These are phyloP conservation scores for Callipepla squamata DNA, from an alignment of 2,113 vertebrate genomes.

Conservation along the genomic window DNA sequence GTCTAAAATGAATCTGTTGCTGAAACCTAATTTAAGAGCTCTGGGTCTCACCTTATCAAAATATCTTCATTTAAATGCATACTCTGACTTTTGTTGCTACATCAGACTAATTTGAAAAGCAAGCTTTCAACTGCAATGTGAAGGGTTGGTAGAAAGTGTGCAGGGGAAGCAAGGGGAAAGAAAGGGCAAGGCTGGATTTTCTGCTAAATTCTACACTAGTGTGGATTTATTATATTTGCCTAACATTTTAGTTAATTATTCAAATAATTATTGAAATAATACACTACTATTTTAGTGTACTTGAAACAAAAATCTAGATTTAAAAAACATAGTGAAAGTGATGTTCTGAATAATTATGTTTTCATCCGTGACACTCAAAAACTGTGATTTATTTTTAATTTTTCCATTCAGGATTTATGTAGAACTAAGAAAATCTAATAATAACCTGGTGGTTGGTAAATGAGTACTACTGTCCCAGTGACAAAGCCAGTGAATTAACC, in stretches of 20 bases:
- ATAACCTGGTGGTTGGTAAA: slow-evolving; percentile 52
- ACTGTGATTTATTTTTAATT: slow-evolving; percentile 50
- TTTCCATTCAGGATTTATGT: slow-evolving; percentile 33
- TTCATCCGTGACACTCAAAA: slow-evolving; percentile 43
- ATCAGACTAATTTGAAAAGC: not conserved
- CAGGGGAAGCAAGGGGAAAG: not conserved
- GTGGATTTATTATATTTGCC: not conserved
- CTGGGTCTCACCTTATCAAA: not conserved
- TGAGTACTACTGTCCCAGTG: not conserved
- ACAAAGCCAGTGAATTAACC: slow-evolving; percentile 19
- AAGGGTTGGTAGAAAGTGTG: not conserved
- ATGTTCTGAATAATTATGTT: slow-evolving; percentile 30
- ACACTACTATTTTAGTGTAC: slow-evolving; percentile 1
- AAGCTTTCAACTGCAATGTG: not conserved
- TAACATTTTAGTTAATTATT: slow-evolving; percentile 37
- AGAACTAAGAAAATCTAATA: slow-evolving; percentile 46
- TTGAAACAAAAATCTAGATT: slow-evolving; percentile 32
- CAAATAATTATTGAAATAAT: slow-evolving; percentile 19
- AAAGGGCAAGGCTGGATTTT: not conserved
- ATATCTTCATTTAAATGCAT: not conserved
- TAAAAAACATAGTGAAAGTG: slow-evolving; percentile 32
- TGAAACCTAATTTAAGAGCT: slow-evolving; percentile 26
- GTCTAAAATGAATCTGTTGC: not conserved
- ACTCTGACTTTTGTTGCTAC: not conserved
- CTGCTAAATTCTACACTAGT: not conserved